Conservation (phyloP, 2,113 vertebrate species). For the Nycticryphes semicollaris region DNA sequence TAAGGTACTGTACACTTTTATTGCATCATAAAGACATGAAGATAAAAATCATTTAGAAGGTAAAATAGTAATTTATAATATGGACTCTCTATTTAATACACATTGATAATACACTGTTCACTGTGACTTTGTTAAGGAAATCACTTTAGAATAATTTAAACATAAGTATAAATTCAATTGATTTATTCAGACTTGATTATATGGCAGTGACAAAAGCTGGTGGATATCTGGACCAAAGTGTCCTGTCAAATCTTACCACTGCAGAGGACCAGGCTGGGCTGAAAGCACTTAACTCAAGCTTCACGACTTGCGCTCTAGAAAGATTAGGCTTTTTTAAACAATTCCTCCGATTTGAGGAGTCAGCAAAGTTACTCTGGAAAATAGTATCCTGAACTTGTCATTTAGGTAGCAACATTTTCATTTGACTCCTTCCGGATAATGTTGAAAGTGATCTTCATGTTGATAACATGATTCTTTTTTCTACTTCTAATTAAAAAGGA, state of each 20-base stretch:
- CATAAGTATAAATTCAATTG: not conserved
- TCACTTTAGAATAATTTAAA: not conserved
- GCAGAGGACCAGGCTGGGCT: not conserved
- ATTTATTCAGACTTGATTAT: not conserved
- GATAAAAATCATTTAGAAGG: not conserved
- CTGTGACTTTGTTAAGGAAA: not conserved
- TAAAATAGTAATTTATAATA: not conserved
- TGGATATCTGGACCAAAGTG: not conserved
- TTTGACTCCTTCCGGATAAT: not conserved
- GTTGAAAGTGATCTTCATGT: not conserved
- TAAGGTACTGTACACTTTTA: not conserved
- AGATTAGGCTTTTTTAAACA: not conserved
- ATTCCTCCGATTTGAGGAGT: not conserved
- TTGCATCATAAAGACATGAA: not conserved
- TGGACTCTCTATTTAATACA: not conserved
- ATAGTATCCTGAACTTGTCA: not conserved
- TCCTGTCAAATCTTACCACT: not conserved
- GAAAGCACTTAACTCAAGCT: not conserved
- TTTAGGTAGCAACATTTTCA: not conserved
- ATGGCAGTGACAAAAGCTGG: not conserved
- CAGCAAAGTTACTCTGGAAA: not conserved
- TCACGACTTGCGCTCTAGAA: not conserved
- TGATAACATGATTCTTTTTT: not conserved
- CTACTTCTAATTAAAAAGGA: not conserved
- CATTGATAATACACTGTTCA: not conserved